A percentile compares a stretch with the other conserved stretches of the same genome.
Evolutionary conservation across 2,113 vertebrate species (phyloP).

Genomic region (Guaruba guarouba): DNA sequence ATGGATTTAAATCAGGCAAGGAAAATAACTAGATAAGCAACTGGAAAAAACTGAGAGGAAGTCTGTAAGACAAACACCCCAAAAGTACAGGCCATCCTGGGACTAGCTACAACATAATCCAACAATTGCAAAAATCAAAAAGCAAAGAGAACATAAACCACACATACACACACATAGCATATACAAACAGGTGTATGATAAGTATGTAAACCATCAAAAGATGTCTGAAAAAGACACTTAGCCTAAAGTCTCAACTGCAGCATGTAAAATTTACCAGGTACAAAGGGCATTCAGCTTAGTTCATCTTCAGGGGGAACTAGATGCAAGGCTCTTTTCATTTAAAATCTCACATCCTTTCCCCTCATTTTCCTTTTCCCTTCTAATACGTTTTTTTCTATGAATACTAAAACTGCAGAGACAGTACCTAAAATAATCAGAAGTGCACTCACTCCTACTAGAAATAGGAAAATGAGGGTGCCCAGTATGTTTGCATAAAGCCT

Average conservation of each 20-base stretch:
- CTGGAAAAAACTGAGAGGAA: neutral
- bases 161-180: neutral
- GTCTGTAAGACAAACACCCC: neutral
- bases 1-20: fast-evolving
- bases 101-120: neutral
- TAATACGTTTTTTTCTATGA: neutral
- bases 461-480: neutral
- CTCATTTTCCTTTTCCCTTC: neutral
- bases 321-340: neutral
- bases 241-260: neutral
- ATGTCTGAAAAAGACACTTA: neutral
- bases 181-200: neutral
- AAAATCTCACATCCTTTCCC: neutral
- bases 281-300: neutral
- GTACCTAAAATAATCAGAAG: neutral
- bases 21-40: neutral
- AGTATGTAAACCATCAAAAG: neutral
- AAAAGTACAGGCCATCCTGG: neutral
- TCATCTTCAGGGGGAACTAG: neutral
- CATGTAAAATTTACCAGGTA: neutral
- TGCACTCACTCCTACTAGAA: neutral
- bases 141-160: neutral
- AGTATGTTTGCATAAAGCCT: neutral
- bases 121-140: neutral
- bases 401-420: neutral